Conservation (phyloP, 2,113 vertebrate species). For the Tragelaphus strepsiceros region DNA sequence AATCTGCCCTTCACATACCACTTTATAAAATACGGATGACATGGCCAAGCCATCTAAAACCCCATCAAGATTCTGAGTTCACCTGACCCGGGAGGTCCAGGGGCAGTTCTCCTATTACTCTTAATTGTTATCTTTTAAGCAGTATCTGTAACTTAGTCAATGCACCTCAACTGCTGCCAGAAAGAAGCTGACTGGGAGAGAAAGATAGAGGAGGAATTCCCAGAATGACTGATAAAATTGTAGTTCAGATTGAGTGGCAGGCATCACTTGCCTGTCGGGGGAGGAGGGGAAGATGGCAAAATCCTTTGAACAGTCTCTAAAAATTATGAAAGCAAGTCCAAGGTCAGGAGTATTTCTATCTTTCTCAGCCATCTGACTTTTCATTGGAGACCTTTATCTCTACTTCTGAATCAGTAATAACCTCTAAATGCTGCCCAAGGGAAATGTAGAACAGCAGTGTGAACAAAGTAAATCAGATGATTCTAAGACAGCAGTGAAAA, state of each 20-base stretch:
- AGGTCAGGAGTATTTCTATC: neutral
- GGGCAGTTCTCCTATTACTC: neutral
- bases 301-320: neutral
- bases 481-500: neutral
- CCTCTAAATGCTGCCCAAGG: neutral
- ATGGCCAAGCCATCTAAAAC: neutral
- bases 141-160: neutral
- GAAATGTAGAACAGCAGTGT: neutral
- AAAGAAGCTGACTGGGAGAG: neutral
- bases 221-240: neutral
- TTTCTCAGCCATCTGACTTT: slow-evolving; percentile 15
- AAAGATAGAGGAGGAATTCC: neutral
- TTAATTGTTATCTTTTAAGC: neutral
- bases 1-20: neutral
- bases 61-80: neutral
- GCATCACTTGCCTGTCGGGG: neutral
- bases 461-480: neutral
- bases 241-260: neutral
- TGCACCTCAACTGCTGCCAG: neutral
- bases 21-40: neutral
- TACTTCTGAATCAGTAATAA: slow-evolving; percentile 21
- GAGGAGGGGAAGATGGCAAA: neutral
- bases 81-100: neutral
- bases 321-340: neutral
- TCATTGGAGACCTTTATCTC: neutral